Evolutionary conservation across 2,113 vertebrate genomes (phyloP).

Genomic region (Salminus brasiliensis): DNA sequence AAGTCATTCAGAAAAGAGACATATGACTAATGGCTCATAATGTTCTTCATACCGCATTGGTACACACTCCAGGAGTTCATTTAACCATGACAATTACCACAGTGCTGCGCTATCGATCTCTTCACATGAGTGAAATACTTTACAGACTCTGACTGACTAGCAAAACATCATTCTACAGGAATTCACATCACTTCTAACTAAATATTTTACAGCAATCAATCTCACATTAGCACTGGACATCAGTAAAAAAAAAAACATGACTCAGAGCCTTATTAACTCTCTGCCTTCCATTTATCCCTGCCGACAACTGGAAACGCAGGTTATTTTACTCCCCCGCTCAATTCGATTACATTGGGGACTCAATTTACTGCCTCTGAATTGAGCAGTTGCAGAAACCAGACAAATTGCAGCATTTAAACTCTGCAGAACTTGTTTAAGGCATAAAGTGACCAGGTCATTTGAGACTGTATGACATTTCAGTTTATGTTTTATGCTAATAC

Average conservation of each 20-base stretch:
- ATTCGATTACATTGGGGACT: background rate
- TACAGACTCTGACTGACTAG: constrained; percentile 52
- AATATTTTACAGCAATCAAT: background rate
- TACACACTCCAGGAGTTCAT: constrained; percentile 56
- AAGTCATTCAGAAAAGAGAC: background rate
- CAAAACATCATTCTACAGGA: background rate
- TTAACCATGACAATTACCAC: constrained; percentile 60
- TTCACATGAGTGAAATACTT: constrained; percentile 50
- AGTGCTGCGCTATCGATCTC: constrained; percentile 57
- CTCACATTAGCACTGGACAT: background rate
- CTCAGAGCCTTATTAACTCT: background rate
- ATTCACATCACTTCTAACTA: too few species aligned
- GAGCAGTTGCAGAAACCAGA: background rate
- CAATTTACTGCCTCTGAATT: background rate
- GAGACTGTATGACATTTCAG: background rate
- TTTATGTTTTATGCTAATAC: background rate
- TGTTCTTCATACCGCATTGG: constrained; percentile 49
- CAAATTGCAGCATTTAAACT: background rate
- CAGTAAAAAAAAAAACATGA: background rate
- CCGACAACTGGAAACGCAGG: background rate
- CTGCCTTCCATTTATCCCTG: constrained; percentile 1
- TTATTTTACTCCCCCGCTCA: background rate
- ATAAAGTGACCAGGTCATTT: background rate
- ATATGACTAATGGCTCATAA: background rate
- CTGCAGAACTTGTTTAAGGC: background rate